Conservation (phyloP, 2,797 vertebrate genomes). For the Melanitta fusca region DNA sequence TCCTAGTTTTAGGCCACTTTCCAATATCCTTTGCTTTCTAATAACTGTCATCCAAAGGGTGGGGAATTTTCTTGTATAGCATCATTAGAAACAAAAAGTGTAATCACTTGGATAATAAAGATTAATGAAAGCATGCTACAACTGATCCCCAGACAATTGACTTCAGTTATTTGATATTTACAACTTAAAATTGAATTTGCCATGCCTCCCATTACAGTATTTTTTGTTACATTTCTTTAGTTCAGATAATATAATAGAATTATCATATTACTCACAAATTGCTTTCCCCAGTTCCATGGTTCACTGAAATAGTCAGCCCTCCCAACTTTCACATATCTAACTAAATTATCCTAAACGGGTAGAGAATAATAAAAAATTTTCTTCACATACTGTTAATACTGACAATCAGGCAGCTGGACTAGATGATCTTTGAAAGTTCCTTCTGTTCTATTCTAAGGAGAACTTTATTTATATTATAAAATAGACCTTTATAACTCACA, state of each 20-base stretch:
- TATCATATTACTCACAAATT: not conserved
- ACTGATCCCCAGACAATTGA: not conserved
- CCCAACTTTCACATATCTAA: not conserved
- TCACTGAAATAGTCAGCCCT: not conserved
- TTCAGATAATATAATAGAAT: not conserved
- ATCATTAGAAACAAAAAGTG: constrained; percentile 41
- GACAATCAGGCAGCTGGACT: not conserved
- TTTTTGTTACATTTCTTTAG: not conserved
- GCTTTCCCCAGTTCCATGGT: not conserved
- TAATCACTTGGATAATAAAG: constrained; percentile 2
- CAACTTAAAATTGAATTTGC: not conserved
- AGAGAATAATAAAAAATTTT: not conserved
- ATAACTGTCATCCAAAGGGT: not conserved
- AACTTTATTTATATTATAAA: not conserved
- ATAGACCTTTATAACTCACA: not conserved
- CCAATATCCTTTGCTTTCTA: not conserved
- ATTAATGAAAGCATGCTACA: not conserved
- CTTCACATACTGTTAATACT: not conserved
- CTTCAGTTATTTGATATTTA: constrained; percentile 10
- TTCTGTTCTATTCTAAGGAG: not conserved
- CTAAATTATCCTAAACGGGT: not conserved
- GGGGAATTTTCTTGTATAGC: not conserved
- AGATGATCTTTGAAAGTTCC: not conserved
- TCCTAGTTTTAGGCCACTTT: not conserved
- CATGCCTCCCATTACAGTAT: not conserved